These are phyloP conservation scores for Drosophila tani DNA, from an alignment of 1,140 invertebrate genomes.

Conservation along the genomic window DNA sequence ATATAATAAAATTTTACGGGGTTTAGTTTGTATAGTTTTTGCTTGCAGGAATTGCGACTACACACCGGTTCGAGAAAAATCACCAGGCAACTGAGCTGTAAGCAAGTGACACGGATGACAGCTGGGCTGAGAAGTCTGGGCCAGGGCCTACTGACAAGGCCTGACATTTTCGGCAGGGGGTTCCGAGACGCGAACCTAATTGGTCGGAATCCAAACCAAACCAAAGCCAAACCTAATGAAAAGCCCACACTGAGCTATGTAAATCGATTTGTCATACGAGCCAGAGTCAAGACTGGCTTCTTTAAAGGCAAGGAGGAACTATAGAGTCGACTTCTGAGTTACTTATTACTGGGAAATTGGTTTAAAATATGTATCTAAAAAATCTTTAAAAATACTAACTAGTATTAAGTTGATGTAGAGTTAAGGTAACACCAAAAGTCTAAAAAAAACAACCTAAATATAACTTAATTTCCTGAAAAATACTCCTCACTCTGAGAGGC, in stretches of 20 bases:
- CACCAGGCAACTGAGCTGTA: neutral
- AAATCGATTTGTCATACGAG: slow-evolving; percentile 82
- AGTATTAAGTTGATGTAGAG: too few species aligned
- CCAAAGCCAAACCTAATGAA: slow-evolving; percentile 71
- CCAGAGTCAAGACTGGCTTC: slow-evolving; percentile 25
- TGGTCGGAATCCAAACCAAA: slow-evolving; percentile 52
- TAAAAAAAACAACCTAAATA: too few species aligned
- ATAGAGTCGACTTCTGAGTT: neutral
- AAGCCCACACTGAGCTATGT: slow-evolving; percentile 64
- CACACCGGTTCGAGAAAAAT: neutral
- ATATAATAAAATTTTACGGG: neutral
- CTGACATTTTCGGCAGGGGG: slow-evolving; percentile 33
- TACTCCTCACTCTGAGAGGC: neutral
- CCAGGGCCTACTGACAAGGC: slow-evolving; percentile 19
- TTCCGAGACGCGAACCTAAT: slow-evolving; percentile 56
- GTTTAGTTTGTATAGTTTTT: too few species aligned
- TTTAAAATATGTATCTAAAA: neutral
- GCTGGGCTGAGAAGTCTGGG: slow-evolving; percentile 12
- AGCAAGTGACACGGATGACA: slow-evolving; percentile 1
- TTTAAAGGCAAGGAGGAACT: neutral
- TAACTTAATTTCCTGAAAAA: too few species aligned
- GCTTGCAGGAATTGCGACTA: neutral
- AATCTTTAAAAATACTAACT: neutral
- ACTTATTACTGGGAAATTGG: neutral
- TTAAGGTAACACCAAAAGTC: too few species aligned